Conservation (phyloP, 2,888 invertebrate genomes). For the Acronicta alni region DNA sequence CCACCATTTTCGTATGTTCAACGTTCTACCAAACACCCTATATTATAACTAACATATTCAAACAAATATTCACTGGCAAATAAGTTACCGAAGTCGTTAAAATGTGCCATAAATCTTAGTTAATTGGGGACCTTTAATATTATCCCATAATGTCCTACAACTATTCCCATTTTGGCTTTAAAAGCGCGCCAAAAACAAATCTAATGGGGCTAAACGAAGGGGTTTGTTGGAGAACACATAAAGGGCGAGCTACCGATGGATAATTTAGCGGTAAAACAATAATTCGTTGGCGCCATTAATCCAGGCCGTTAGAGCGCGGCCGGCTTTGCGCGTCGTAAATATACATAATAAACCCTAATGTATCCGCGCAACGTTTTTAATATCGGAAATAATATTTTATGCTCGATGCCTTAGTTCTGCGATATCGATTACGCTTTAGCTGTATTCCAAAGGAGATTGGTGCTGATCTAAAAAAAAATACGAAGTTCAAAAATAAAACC, state of each 20-base stretch:
- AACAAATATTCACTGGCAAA: constrained; percentile 3
- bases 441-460: no score
- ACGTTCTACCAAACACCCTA: no score
- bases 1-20: no score
- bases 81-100: constrained; percentile 2
- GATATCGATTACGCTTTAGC: constrained; percentile 25
- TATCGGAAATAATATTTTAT: constrained; percentile 50
- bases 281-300: constrained; percentile 61
- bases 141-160: constrained; percentile 18
- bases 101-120: constrained; percentile 25
- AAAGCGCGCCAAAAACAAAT: constrained; percentile 33
- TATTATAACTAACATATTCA: neutral
- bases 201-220: constrained; percentile 34
- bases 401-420: constrained; percentile 34
- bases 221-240: constrained; percentile 41
- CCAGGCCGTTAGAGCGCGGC: constrained; percentile 44
- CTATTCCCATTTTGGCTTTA: constrained; percentile 33
- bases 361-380: constrained; percentile 57
- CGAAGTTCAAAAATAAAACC: no score
- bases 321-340: constrained; percentile 53
- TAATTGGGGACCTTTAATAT: constrained; percentile 26
- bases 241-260: constrained; percentile 49
- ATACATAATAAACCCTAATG: constrained; percentile 58
- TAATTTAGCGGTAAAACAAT: constrained; percentile 61
- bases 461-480: no score